phyloP scores from a whole-genome alignment of 2,113 vertebrate species.

The Prunella fulvescens region DNA sequence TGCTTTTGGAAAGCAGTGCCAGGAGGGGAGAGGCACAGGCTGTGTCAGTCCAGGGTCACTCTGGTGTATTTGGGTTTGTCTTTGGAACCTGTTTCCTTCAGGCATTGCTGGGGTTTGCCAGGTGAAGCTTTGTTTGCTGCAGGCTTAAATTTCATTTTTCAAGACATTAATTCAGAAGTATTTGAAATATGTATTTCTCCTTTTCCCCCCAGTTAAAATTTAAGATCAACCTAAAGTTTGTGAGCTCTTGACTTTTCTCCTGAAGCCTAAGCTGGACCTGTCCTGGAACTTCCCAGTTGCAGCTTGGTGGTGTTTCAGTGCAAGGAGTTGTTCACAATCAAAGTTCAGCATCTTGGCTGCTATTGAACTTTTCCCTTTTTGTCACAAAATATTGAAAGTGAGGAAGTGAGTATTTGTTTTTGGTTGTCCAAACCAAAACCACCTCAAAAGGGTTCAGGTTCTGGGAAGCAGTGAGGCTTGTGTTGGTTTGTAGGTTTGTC shows the following conservation, averaged over 20 bases:
- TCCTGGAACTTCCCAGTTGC: background rate
- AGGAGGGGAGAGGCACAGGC: background rate
- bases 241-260: background rate
- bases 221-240: background rate
- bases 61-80: background rate
- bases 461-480: background rate
- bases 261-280: background rate
- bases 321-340: background rate
- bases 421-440: constrained; percentile 4
- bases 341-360: background rate
- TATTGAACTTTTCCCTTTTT: background rate
- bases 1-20: background rate
- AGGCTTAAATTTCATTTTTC: background rate
- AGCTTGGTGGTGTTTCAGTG: background rate
- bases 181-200: accelerated
- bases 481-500: background rate
- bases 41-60: background rate
- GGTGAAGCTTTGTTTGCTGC: background rate
- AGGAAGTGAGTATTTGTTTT: constrained; percentile 29
- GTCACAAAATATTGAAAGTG: constrained; percentile 6
- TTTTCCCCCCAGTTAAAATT: background rate
- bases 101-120: background rate
- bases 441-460: background rate
- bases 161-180: background rate
- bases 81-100: background rate